These are phyloP conservation scores for Actinemys pallida DNA, from an alignment of 2,113 vertebrate genomes.

Conservation along the genomic window DNA sequence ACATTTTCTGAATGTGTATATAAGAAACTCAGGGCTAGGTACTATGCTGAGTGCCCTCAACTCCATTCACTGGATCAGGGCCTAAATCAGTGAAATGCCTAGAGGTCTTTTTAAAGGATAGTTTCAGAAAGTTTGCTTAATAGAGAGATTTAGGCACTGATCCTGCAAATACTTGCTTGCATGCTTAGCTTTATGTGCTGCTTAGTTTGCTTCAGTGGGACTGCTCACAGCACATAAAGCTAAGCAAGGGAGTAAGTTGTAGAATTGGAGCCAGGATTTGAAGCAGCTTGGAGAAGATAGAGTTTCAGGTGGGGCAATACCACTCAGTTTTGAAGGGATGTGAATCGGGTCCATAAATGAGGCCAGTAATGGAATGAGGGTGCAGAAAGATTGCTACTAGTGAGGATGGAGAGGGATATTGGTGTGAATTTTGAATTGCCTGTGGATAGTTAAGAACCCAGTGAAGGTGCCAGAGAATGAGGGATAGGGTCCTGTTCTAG, in stretches of 20 bases:
- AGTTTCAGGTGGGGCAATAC: background rate
- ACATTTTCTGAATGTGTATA: background rate
- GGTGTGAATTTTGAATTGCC: background rate
- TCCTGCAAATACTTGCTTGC: too few species aligned
- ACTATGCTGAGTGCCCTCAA: background rate
- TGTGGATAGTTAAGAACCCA: background rate
- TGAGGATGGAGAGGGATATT: background rate
- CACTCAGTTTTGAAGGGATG: background rate
- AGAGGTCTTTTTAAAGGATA: too few species aligned
- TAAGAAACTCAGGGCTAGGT: background rate
- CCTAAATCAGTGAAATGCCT: background rate
- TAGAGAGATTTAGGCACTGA: too few species aligned
- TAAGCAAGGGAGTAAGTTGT: background rate
- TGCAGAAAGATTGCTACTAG: background rate
- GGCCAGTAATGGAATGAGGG: background rate
- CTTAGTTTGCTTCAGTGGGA: background rate
- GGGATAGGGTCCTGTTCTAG: background rate
- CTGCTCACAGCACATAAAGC: rapidly evolving
- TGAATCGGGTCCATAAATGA: background rate
- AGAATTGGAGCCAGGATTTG: background rate
- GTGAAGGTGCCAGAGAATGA: background rate
- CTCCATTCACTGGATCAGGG: background rate
- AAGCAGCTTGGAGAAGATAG: background rate
- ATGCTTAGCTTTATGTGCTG: background rate
- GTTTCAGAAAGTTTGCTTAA: too few species aligned